A percentile compares a stretch with the other conserved stretches of the same genome.
phyloP scores from a whole-genome alignment of 2,888 invertebrate genomes.

The Lasioglossum pauxillum region DNA sequence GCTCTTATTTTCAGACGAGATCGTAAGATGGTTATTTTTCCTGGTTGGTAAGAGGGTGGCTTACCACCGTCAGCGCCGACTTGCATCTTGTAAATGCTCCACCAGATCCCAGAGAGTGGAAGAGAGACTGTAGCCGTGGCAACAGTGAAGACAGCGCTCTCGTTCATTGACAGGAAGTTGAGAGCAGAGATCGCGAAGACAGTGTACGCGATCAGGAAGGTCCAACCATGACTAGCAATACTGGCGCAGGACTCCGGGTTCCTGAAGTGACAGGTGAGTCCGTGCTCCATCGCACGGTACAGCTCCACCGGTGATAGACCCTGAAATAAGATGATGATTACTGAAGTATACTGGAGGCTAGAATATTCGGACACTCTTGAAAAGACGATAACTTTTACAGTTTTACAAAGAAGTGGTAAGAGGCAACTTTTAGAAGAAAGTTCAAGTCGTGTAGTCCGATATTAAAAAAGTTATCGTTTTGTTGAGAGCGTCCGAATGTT shows the following conservation, averaged over 20 bases:
- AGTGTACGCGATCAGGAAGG: constrained; percentile 85
- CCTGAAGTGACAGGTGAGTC: constrained; percentile 80
- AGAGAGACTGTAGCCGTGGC: constrained; percentile 86
- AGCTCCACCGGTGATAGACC: constrained; percentile 77
- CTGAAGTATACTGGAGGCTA: background rate
- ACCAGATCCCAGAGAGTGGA: constrained; percentile 86
- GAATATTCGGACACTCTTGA: too few relatives aligned
- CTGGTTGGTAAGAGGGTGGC: background rate
- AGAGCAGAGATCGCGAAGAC: constrained; percentile 85
- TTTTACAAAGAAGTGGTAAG: too few relatives aligned
- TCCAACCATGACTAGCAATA: constrained; percentile 84
- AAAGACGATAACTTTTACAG: too few relatives aligned
- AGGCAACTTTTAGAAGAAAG: too few relatives aligned
- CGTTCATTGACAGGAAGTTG: constrained; percentile 86
- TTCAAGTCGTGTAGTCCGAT: too few relatives aligned
- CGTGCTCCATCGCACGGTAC: constrained; percentile 77
- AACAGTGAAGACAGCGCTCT: constrained; percentile 87
- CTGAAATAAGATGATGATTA: constrained; percentile 66
- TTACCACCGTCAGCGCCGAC: constrained; percentile 81
- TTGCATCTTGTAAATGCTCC: constrained; percentile 86
- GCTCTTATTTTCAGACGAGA: too few relatives aligned
- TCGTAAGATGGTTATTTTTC: too few relatives aligned
- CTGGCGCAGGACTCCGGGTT: constrained; percentile 73
- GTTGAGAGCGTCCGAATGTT: too few relatives aligned
- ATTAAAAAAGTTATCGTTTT: too few relatives aligned